These are phyloP conservation scores for Meloidogyne hapla DNA, from an alignment of 1,140 invertebrate genomes.

Conservation along the genomic window DNA sequence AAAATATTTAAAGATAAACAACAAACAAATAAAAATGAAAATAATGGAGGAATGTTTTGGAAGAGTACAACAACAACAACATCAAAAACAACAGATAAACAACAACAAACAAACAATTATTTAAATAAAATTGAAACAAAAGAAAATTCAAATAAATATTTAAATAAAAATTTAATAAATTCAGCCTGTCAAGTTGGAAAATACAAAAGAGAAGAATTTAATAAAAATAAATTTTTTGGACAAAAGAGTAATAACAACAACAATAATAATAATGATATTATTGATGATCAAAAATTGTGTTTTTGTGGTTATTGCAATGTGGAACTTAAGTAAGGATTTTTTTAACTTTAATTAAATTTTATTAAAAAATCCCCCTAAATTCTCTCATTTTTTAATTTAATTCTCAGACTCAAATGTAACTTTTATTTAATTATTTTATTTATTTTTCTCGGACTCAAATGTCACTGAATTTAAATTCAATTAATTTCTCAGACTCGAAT, in stretches of 20 bases:
- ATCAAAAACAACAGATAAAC: background rate
- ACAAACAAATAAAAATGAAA: background rate
- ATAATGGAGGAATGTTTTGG: background rate
- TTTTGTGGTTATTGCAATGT: constrained; percentile 1
- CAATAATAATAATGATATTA: background rate
- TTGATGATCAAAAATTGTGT: background rate
- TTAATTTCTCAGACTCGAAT: too few species aligned
- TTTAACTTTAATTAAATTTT: background rate
- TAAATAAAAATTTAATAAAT: too few species aligned
- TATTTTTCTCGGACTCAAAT: too few species aligned
- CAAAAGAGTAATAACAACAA: background rate
- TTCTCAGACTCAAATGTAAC: too few species aligned
- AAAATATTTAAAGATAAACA: background rate
- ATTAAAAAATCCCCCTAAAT: too few species aligned
- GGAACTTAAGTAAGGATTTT: background rate
- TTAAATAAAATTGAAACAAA: background rate
- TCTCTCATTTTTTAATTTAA: too few species aligned
- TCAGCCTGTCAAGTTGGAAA: background rate
- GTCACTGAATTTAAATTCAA: too few species aligned
- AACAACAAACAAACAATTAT: background rate
- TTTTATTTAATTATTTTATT: too few species aligned
- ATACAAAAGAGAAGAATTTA: background rate
- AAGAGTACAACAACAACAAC: background rate
- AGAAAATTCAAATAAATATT: background rate
- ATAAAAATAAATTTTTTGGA: background rate